Evolutionary conservation across 2,888 invertebrate species (phyloP), one percentile per base, ranked within the genome.

Genomic region (Eucera pruinosa): DNA sequence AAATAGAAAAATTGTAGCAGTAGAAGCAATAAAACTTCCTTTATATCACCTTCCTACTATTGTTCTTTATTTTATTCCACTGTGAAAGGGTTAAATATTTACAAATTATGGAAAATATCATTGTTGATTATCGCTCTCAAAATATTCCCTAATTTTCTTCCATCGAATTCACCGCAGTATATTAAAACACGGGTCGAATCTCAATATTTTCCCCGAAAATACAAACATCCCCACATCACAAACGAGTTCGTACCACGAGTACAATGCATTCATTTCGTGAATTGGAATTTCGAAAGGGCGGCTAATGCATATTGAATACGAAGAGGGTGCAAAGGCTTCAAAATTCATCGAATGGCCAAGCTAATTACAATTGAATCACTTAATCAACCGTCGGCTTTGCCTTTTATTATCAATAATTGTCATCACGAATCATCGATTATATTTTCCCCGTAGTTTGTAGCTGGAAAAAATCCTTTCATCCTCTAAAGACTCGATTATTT

Each of bases 221-320:
- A 41, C 65, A 72, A 65, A 75, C 41, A 72, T 41, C 30, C 41
- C 20, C 9, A 2, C 18, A 5, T n/a, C 39, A 25, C 43, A 9
- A 36, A 43, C 18, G 25, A 0, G n/a, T 15, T 2, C 9, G 13
- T n/a, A 30, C 1, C 15, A 1, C n/a, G 6, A 7, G 13, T 9
- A 60, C 73, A 72, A 72, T 55, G 20, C 18, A 43, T 36, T 66
- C 54, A 36, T 66, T 75, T 75, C 41, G 9, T 7, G 41, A 65
- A 75, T 75, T 72, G 60, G 7, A 66, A 27, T 65, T 60, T 66
- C 41, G 33, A 27, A 25, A 18, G 33, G 60, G 11, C 18, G 13
- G 52, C 1, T 36, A 47, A 60, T 50, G 48, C 36, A 27, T 52
- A 62, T 62, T 48, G 62, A 74, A 71, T 36, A 23, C 15, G 27